These are phyloP conservation scores for Notamacropus eugenii DNA, from an alignment of 2,797 vertebrate genomes.

Conservation along the genomic window DNA sequence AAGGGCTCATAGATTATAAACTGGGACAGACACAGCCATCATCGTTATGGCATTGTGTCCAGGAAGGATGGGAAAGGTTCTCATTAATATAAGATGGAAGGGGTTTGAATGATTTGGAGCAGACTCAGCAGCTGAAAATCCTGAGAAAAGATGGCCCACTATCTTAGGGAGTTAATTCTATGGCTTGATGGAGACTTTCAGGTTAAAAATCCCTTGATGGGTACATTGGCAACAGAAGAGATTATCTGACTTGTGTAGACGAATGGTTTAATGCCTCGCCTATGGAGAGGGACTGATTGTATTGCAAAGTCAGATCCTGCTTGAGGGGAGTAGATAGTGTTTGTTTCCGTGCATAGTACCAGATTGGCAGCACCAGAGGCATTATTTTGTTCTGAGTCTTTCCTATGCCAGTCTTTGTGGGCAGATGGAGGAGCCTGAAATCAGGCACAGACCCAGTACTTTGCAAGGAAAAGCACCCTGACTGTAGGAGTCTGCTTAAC, in stretches of 20 bases:
- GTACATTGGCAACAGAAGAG: too few relatives aligned
- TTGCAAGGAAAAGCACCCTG: not conserved
- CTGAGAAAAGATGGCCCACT: not conserved
- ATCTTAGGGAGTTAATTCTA: not conserved
- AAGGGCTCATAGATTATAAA: not conserved
- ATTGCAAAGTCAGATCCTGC: not conserved
- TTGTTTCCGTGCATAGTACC: not conserved
- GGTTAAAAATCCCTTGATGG: not conserved
- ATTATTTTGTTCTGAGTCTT: rapidly evolving
- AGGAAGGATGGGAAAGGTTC: not conserved
- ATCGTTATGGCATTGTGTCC: not conserved
- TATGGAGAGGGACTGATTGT: too few relatives aligned
- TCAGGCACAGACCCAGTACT: not conserved
- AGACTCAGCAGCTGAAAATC: not conserved
- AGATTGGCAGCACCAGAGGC: not conserved
- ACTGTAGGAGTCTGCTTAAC: not conserved
- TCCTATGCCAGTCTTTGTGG: not conserved
- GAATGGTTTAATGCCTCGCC: not conserved
- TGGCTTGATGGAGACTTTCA: not conserved
- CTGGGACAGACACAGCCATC: too few relatives aligned
- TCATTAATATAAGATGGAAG: too few relatives aligned
- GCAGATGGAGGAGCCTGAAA: not conserved
- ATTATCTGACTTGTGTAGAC: not conserved
- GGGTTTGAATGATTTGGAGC: not conserved
- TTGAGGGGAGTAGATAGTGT: rapidly evolving